A percentile compares a stretch with the other conserved stretches of the same genome.
Conservation (phyloP, 2,888 invertebrate species). For the Neuroscelio doddi region DNA sequence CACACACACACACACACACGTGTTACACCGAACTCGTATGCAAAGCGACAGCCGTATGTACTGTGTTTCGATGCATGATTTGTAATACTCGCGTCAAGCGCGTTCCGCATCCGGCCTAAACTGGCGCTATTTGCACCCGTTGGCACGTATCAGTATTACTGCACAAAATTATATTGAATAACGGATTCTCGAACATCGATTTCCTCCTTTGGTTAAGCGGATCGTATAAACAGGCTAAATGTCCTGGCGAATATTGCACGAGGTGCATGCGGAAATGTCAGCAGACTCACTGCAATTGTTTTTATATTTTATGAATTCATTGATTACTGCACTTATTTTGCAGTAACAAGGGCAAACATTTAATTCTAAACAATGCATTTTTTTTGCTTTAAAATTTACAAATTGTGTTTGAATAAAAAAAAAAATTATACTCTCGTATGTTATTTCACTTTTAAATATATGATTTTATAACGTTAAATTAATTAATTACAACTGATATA, state of each 20-base stretch:
- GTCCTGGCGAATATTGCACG: constrained; percentile 17
- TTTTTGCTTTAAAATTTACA: too few relatives aligned
- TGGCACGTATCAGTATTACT: constrained; percentile 52
- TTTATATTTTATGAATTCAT: not conserved
- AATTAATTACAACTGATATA: too few relatives aligned
- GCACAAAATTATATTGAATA: constrained; percentile 50
- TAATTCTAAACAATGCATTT: too few relatives aligned
- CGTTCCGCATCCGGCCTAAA: constrained; percentile 52
- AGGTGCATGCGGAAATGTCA: constrained; percentile 8
- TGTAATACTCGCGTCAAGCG: constrained; percentile 50
- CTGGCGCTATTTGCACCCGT: constrained; percentile 51
- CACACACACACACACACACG: constrained; percentile 1
- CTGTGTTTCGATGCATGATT: constrained; percentile 53
- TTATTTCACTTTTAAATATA: too few relatives aligned
- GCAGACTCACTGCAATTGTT: not conserved
- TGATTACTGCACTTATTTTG: not conserved
- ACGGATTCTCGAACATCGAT: constrained; percentile 33
- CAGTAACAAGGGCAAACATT: too few relatives aligned
- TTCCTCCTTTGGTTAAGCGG: constrained; percentile 26
- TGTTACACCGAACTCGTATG: constrained; percentile 21
- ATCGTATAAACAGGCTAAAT: constrained; percentile 18
- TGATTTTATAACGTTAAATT: too few relatives aligned
- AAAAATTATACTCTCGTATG: too few relatives aligned
- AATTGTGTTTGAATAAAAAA: too few relatives aligned
- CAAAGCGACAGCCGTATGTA: constrained; percentile 22